Conservation (phyloP, 2,888 invertebrate genomes). For the Lymantria monacha region DNA sequence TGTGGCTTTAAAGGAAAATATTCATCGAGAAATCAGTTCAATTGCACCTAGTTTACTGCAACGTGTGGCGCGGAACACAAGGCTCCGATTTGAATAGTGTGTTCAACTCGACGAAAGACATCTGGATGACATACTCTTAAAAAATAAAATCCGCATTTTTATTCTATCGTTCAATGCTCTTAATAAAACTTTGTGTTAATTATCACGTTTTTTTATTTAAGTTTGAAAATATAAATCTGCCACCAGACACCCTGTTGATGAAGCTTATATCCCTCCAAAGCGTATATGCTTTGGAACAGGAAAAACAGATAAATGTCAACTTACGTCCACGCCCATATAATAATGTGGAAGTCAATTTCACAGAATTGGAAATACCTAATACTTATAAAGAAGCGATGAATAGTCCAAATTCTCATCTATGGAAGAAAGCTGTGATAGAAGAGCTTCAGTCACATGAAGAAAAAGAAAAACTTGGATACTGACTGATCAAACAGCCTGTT, state of each 20-base stretch:
- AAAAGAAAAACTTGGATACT: not conserved
- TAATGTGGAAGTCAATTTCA: not conserved
- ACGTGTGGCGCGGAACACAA: not conserved
- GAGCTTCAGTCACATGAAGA: conserved; percentile 11
- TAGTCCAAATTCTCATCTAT: not conserved
- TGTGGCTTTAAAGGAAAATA: too few species aligned
- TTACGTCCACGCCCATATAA: not conserved
- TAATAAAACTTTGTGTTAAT: conserved; percentile 1
- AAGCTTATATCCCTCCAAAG: not conserved
- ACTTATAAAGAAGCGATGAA: not conserved
- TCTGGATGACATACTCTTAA: not conserved
- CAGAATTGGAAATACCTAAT: not conserved
- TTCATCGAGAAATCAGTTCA: not conserved
- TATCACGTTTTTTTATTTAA: conserved; percentile 1
- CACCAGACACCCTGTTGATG: not conserved
- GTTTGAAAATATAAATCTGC: conserved; percentile 1
- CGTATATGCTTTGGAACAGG: not conserved
- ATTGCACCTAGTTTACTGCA: not conserved
- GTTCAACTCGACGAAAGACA: conserved; percentile 1
- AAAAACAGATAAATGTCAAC: not conserved
- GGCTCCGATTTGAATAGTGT: not conserved
- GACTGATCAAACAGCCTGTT: not conserved
- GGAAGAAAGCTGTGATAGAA: conserved; percentile 18
- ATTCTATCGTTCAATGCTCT: conserved; percentile 1
- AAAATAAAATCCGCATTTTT: too few species aligned